Conservation (phyloP, 1,140 invertebrate species). For the Mamestra configurata region DNA sequence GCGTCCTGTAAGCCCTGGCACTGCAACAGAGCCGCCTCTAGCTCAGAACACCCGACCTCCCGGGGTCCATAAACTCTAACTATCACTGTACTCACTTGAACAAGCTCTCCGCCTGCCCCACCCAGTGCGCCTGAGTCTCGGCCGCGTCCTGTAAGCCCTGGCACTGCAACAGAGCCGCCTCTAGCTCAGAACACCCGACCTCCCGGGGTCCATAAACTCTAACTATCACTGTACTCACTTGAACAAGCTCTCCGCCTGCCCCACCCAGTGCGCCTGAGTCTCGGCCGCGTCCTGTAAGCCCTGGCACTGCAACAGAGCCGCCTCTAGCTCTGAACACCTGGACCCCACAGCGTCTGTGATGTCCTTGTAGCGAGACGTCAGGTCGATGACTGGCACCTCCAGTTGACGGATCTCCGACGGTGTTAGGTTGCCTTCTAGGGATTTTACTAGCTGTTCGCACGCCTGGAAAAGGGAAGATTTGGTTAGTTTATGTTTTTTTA, state of each 20-base stretch:
- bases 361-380: slow-evolving; percentile 94
- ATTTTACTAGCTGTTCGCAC: slow-evolving; percentile 91
- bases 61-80: background rate
- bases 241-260: slow-evolving; percentile 94
- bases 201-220: background rate
- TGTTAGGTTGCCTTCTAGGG: slow-evolving; percentile 94
- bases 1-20: no score
- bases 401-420: slow-evolving; percentile 93
- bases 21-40: no score
- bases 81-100: slow-evolving; percentile 90
- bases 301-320: slow-evolving; percentile 96
- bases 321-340: slow-evolving; percentile 95
- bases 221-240: slow-evolving; percentile 88
- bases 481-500: no score
- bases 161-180: no score
- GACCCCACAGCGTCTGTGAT: slow-evolving; percentile 91
- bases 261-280: slow-evolving; percentile 94
- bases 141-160: no score
- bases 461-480: slow-evolving; percentile 85
- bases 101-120: slow-evolving; percentile 94
- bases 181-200: no score
- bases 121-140: no score
- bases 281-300: slow-evolving; percentile 98
- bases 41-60: no score
- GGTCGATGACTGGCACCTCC: slow-evolving; percentile 92